Evolutionary conservation across 2,888 invertebrate genomes (phyloP), one percentile per base, ranked within the genome.

Genomic region (Nephrotoma guestfalica): DNA sequence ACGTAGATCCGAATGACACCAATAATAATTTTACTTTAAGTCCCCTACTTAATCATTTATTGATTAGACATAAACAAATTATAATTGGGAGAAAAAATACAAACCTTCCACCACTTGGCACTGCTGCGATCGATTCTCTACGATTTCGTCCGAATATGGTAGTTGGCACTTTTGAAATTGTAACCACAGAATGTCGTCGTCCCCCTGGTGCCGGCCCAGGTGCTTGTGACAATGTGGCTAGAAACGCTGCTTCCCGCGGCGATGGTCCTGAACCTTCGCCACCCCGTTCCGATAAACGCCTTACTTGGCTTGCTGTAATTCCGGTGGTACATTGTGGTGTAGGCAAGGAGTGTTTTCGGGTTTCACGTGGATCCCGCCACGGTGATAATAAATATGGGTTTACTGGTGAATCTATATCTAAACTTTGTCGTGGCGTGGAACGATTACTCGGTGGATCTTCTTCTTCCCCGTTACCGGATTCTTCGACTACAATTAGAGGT

Each of bases 301-400:
- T 94, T 87, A 96, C 96, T 93, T 97, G 96, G 89, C 96, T 96
- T 86, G 97, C 97, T 83, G 96, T 97, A 87, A 96, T 96, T 86
- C 97, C 97, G 88, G 96, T 94, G 40, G 96, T 95, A 90, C 96
- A 96, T 89, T 96, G 95, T 1, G 96, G 95, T 1, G 96, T 96
- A 1, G 97, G 97, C 89, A 97, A 92, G 51, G 96, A 97, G 89
- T 96, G 95, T 90, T 97, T 97, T 89, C 97, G 93, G 9, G 95
- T 94, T 89, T 95, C 95, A 88, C 94, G 92, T 89, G 94, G 92
- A 88, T 96, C 96, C 86, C 95, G 93, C 93, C 95, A 96, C 0
- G 97, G 97, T 2, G 96, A 96, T 88, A 97, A 91, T 87, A 96
- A 93, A 91, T 95, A 96, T 2, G 96, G 96, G 91, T 96, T 96